Conservation (phyloP, 2,888 invertebrate genomes). For the Malacosoma neustria region DNA sequence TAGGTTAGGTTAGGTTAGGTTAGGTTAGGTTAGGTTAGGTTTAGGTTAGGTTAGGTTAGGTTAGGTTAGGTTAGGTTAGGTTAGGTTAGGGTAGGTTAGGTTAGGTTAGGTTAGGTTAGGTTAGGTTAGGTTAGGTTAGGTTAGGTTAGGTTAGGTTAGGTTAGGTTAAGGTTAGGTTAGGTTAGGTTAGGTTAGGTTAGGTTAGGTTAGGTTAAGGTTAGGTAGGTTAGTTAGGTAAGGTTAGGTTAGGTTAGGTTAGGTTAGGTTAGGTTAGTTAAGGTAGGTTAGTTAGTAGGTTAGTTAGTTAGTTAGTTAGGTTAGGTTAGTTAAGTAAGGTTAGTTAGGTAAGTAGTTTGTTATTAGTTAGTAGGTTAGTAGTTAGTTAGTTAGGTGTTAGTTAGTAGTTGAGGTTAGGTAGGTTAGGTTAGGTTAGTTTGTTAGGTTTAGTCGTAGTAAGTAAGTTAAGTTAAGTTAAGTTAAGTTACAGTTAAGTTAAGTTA, state of each 20-base stretch:
- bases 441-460: too few relatives aligned
- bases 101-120: constrained; percentile 5
- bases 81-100: too few relatives aligned
- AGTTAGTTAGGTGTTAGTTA: too few relatives aligned
- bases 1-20: constrained; percentile 2
- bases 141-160: constrained; percentile 5
- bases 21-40: constrained; percentile 1
- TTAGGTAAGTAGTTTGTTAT: too few relatives aligned
- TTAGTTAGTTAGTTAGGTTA: not conserved
- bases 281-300: not conserved
- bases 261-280: not conserved
- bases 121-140: constrained; percentile 5
- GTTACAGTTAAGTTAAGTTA: too few relatives aligned
- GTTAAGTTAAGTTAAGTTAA: not conserved
- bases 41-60: constrained; percentile 1
- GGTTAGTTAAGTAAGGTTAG: not conserved
- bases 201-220: constrained; percentile 5
- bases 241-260: constrained; percentile 1
- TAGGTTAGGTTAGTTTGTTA: too few relatives aligned
- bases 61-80: constrained; percentile 1
- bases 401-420: too few relatives aligned
- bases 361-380: too few relatives aligned
- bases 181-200: constrained; percentile 5
- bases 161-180: too few relatives aligned
- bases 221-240: constrained; percentile 4